phyloP scores from a whole-genome alignment of 2,113 vertebrate genomes.

The Gulo gulo region DNA sequence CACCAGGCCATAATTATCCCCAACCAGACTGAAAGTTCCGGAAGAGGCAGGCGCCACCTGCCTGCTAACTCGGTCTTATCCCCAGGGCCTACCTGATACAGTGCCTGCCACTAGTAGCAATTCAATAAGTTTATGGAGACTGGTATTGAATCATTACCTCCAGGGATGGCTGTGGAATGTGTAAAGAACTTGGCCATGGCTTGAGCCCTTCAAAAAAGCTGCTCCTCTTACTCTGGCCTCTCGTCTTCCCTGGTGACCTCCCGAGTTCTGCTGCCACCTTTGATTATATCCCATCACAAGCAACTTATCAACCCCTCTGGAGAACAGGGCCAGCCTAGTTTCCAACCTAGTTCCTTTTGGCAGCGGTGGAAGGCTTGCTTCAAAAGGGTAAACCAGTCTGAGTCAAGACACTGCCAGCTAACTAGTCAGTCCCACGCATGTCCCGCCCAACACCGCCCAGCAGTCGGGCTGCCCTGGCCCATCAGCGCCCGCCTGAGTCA shows the following conservation, averaged over 20 bases:
- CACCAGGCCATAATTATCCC: not conserved
- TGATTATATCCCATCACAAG: not conserved
- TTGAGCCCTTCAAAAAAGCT: not conserved
- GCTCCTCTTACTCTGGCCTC: not conserved
- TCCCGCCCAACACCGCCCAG: not conserved
- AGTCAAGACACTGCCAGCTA: not conserved
- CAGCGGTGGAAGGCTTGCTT: not conserved
- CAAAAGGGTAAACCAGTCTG: not conserved
- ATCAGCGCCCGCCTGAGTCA: not conserved
- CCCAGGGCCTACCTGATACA: not conserved
- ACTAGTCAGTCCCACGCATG: not conserved
- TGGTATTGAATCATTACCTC: not conserved
- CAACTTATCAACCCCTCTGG: not conserved
- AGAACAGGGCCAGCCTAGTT: not conserved
- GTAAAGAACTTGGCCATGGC: not conserved
- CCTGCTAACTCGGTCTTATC: not conserved
- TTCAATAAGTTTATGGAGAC: not conserved
- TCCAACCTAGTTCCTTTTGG: not conserved
- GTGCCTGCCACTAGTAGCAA: fast-evolving
- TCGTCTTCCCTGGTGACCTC: not conserved
- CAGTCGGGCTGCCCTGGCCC: not conserved
- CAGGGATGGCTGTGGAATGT: not conserved
- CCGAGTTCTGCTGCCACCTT: not conserved
- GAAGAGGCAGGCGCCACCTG: not conserved
- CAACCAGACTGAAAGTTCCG: not conserved